These are phyloP conservation scores for Chymomyza procnemis DNA, from an alignment of 2,888 invertebrate genomes.

Conservation along the genomic window DNA sequence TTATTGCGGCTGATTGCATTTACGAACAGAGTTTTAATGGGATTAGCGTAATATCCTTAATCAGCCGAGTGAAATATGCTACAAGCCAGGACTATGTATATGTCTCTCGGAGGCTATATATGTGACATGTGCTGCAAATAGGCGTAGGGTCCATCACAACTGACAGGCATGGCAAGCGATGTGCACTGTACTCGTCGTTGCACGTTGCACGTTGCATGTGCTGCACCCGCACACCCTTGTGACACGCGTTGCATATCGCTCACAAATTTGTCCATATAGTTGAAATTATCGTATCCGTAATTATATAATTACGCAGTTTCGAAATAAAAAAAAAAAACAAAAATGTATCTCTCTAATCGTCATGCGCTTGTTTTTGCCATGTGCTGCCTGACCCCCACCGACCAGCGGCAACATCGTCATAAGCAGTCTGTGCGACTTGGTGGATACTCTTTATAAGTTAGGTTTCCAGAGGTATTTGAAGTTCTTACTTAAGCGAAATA, in stretches of 20 bases:
- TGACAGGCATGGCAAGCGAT: background rate
- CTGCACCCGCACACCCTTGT: slow-evolving; percentile 11
- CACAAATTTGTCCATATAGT: background rate
- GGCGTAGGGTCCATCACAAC: background rate
- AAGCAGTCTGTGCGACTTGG: no score
- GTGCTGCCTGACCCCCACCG: background rate
- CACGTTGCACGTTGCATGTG: slow-evolving; percentile 1
- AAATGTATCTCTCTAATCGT: background rate
- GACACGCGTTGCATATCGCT: slow-evolving; percentile 50
- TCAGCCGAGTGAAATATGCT: slow-evolving; percentile 55
- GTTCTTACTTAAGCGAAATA: no score
- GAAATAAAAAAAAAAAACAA: no score
- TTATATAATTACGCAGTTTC: slow-evolving; percentile 37
- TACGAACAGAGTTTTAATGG: slow-evolving; percentile 45
- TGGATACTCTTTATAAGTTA: no score
- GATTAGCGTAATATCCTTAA: slow-evolving; percentile 67
- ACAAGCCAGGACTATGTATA: no score
- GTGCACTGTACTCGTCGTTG: background rate
- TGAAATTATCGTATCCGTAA: slow-evolving; percentile 21
- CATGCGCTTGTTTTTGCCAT: background rate
- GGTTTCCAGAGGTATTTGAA: no score
- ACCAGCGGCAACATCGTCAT: background rate
- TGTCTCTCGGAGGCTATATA: no score
- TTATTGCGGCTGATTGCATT: slow-evolving; percentile 64
- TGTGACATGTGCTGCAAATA: background rate